Percentiles rank a stretch among this genome's conserved stretches.
These are phyloP conservation scores for Nanorana parkeri DNA, from an alignment of 2,113 vertebrate genomes.

Conservation along the genomic window DNA sequence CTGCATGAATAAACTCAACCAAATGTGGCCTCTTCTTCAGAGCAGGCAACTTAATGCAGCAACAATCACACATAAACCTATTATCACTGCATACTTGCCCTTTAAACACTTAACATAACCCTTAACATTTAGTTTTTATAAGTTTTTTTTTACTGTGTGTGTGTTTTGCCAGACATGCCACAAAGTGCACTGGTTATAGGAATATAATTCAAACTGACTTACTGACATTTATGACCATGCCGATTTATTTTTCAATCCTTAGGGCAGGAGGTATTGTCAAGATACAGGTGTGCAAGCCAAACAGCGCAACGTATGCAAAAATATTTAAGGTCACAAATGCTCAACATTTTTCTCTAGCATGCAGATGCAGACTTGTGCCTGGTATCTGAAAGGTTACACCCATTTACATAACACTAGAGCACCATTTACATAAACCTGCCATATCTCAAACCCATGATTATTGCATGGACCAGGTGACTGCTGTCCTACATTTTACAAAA, in stretches of 20 bases:
- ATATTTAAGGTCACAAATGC: background rate
- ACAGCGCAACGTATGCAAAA: background rate
- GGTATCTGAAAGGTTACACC: background rate
- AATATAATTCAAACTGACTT: background rate
- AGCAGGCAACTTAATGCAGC: too few species aligned
- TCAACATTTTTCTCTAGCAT: constrained; percentile 8
- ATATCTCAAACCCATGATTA: background rate
- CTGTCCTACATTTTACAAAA: too few species aligned
- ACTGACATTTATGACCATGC: background rate
- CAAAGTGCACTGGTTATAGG: too few species aligned
- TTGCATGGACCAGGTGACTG: too few species aligned
- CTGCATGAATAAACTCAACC: too few species aligned
- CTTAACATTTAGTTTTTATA: background rate
- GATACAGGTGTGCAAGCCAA: background rate
- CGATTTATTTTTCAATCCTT: background rate
- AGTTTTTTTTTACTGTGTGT: constrained; percentile 4
- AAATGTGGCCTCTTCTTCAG: too few species aligned
- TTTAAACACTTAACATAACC: background rate
- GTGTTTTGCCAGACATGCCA: background rate
- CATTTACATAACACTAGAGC: background rate
- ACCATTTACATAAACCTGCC: background rate
- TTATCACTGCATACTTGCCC: too few species aligned
- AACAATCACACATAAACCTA: too few species aligned
- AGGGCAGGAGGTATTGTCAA: background rate
- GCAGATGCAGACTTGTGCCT: background rate